Conservation (phyloP, 2,797 vertebrate species). For the Remorina albescens region DNA sequence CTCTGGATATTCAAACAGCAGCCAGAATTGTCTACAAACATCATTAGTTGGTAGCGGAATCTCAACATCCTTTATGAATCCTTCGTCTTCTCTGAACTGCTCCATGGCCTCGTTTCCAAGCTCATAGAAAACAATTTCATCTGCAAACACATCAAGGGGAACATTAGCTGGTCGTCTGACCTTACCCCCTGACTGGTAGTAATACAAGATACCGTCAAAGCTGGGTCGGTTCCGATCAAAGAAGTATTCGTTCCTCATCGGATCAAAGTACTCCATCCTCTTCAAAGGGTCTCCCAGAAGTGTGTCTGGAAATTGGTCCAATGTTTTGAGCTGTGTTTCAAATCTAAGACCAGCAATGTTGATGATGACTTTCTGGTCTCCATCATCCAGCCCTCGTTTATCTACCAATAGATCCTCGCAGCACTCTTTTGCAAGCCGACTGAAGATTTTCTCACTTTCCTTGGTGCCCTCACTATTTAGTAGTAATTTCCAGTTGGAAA, state of each 20-base stretch:
- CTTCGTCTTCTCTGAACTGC: constrained; percentile 97
- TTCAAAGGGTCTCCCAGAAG: constrained; percentile 92
- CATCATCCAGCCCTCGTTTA: constrained; percentile 86
- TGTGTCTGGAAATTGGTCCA: constrained; percentile 94
- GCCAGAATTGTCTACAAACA: constrained; percentile 93
- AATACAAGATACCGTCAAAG: constrained; percentile 97
- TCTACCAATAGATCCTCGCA: constrained; percentile 88
- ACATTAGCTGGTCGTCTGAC: constrained; percentile 95
- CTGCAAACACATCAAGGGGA: constrained; percentile 94
- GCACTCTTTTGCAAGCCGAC: constrained; percentile 87
- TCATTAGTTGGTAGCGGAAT: constrained; percentile 92
- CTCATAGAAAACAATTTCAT: constrained; percentile 96
- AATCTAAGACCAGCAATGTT: constrained; percentile 96
- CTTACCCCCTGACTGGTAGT: constrained; percentile 97
- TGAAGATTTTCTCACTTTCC: constrained; percentile 89
- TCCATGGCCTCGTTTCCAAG: constrained; percentile 94
- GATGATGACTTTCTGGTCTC: constrained; percentile 93
- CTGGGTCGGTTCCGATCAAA: constrained; percentile 97
- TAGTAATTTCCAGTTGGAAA: constrained; percentile 90
- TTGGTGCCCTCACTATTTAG: constrained; percentile 87
- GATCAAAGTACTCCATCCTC: constrained; percentile 95
- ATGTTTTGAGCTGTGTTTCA: constrained; percentile 93
- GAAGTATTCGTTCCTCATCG: constrained; percentile 98
- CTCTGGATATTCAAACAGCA: constrained; percentile 97
- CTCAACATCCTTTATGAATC: constrained; percentile 94